Base-by-base conservation (phyloP, 2,797 vertebrate species). In the Gobio occitaniae region DNA sequence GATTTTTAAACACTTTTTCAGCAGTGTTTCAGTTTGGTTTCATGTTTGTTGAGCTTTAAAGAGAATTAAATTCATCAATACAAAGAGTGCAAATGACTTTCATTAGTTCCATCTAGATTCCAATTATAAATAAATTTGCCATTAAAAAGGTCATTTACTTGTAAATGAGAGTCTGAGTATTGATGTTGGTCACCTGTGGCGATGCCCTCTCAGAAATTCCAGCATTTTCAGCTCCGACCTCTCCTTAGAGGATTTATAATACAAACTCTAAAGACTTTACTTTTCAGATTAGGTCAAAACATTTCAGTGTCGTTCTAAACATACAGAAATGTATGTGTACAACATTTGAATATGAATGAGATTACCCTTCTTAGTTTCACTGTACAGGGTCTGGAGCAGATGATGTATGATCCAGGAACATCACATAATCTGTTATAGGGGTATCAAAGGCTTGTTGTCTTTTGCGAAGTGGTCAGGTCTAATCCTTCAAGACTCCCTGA, bases 121-220 rank as follows among this genome's bases (percentile, higher is more conserved):
- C 44, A 66, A 68, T 66, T 66, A 65, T 66, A 66, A 79, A 66
- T 50, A 66, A 15, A 79, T 66, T 32, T 79, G 44, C 59, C 61
- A 65, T 79, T 79, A 65, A 50, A 78, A 80, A 52, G 61, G 44
- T 52, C 2, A 65, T 80, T 66, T 48, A 80, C 44, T 80, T 80
- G 44, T 80, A 80, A 80, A 80, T 80, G 78, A 79, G 59, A 79
- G 59, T 79, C 78, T 79, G 78, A 66, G 78, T 36, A n/a, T 66
- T 79, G 44, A 66, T 50, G n/a, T 47, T 6, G 16, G 61, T n/a
- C 77, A 65, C 78, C 44, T 63, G 44, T 19, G 9, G 78, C 16
- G 25, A 48, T 79, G 61, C 47, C 61, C 44, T 32, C 44, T 50
- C 6, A 50, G 44, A 36, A 48, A 63, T 47, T 63, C n/a, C 38